Conservation (phyloP, 1,140 invertebrate species). For the Halictus rubicundus region DNA sequence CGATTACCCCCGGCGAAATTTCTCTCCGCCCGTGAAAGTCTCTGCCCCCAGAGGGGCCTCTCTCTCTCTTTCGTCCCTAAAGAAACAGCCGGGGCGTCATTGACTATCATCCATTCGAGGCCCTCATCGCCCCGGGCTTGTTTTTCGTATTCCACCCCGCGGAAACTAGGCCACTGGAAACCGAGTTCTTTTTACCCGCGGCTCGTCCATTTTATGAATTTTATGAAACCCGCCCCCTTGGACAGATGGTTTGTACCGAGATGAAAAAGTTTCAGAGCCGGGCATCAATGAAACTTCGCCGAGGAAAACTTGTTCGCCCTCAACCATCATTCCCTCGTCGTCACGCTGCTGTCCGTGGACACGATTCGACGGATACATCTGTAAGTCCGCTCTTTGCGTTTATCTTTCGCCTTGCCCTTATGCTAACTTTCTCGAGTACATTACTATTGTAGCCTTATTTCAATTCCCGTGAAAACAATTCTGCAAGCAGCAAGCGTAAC, state of each 20-base stretch:
- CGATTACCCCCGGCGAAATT: conserved; percentile 37
- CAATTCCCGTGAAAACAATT: no score
- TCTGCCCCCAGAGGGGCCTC: background rate
- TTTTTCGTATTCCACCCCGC: conserved; percentile 52
- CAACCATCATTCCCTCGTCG: no score
- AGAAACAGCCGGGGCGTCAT: conserved; percentile 46
- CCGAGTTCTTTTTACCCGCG: conserved; percentile 52
- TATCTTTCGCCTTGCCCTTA: no score
- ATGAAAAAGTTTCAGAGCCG: conserved; percentile 59
- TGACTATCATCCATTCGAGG: conserved; percentile 61
- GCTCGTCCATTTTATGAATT: conserved; percentile 64
- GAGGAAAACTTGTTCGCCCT: conserved; percentile 13
- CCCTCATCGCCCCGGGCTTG: conserved; percentile 53
- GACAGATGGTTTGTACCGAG: conserved; percentile 20
- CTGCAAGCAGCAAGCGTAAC: no score
- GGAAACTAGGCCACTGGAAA: conserved; percentile 61
- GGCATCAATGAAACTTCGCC: conserved; percentile 35
- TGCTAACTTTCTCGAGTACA: no score
- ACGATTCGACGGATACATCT: no score
- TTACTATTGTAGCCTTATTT: no score
- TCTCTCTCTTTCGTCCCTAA: conserved; percentile 11
- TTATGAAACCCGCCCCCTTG: conserved; percentile 32
- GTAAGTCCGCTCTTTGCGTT: no score
- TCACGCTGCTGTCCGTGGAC: no score
- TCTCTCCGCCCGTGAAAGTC: conserved; percentile 7